Evolutionary conservation across 2,797 vertebrate species (phyloP).

Genomic region (Ctenopoma multispine): DNA sequence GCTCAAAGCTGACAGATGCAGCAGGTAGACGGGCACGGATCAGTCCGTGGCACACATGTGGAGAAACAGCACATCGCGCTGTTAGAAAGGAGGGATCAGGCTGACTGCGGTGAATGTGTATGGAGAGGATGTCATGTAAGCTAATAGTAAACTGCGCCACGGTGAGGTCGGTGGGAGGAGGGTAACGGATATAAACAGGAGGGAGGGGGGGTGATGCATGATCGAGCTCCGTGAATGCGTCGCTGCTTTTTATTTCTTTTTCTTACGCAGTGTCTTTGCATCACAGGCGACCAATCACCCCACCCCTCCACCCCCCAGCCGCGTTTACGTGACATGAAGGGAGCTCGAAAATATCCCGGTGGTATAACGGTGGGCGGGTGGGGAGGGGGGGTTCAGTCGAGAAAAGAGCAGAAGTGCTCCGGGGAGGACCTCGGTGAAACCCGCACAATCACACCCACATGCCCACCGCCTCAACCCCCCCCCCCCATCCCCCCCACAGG

Average conservation of each 20-base stretch:
- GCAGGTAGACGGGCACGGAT: constrained; percentile 33
- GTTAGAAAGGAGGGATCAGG: neutral
- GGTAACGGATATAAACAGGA: constrained; percentile 57
- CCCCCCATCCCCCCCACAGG: neutral
- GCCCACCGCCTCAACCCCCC: neutral
- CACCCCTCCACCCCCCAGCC: constrained; percentile 58
- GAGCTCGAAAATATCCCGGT: constrained; percentile 53
- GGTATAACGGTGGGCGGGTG: constrained; percentile 48
- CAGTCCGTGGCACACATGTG: constrained; percentile 21
- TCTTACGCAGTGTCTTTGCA: constrained; percentile 65
- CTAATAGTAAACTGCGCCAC: constrained; percentile 80
- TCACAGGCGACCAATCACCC: constrained; percentile 68
- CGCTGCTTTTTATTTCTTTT: constrained; percentile 34
- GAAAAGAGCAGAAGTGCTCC: constrained; percentile 22
- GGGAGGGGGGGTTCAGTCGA: constrained; percentile 25
- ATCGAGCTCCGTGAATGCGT: constrained; percentile 57
- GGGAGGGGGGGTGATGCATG: constrained; percentile 20
- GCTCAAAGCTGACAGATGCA: constrained; percentile 5
- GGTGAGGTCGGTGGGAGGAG: constrained; percentile 50
- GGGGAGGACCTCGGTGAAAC: constrained; percentile 76
- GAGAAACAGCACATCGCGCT: neutral
- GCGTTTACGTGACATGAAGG: constrained; percentile 73
- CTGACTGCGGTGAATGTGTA: constrained; percentile 36
- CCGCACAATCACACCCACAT: constrained; percentile 75
- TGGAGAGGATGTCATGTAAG: constrained; percentile 38